Evolutionary conservation across 2,113 vertebrate species (phyloP).

Genomic region (Chaetorhynchus papuensis): DNA sequence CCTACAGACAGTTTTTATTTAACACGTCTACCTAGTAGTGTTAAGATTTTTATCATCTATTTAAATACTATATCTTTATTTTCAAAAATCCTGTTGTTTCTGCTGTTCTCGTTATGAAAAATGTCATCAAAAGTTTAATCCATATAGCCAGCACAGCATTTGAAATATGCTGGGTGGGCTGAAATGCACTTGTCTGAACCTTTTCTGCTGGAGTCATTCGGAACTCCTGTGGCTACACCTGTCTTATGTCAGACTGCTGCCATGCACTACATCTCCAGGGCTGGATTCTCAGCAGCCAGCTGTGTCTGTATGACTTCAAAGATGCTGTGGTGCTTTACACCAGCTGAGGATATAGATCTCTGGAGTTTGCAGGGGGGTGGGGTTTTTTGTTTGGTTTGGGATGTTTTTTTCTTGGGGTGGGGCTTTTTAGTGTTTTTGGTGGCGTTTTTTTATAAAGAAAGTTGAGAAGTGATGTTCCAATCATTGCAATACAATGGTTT

Average conservation of each 20-base stretch:
- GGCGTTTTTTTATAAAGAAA: not conserved
- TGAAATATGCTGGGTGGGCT: not conserved
- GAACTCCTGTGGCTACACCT: not conserved
- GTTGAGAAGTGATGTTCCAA: not conserved
- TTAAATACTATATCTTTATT: constrained; percentile 23
- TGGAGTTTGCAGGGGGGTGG: not conserved
- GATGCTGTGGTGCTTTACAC: not conserved
- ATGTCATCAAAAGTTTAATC: not conserved
- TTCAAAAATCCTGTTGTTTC: not conserved
- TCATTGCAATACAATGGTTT: constrained; percentile 17
- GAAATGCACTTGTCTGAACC: not conserved
- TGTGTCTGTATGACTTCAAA: not conserved
- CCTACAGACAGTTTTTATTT: constrained; percentile 39
- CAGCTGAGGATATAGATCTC: not conserved
- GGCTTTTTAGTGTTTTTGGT: not conserved
- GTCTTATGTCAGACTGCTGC: not conserved
- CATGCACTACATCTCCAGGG: not conserved
- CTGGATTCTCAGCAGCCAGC: not conserved
- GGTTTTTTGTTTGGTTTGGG: not conserved
- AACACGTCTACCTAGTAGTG: not conserved
- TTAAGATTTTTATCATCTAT: constrained; percentile 16
- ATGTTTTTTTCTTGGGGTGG: not conserved
- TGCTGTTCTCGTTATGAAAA: not conserved
- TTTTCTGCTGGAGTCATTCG: not conserved
- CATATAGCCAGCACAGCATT: not conserved